Evolutionary conservation across 2,888 invertebrate genomes (phyloP).

Genomic region (Agriotes lineatus): DNA sequence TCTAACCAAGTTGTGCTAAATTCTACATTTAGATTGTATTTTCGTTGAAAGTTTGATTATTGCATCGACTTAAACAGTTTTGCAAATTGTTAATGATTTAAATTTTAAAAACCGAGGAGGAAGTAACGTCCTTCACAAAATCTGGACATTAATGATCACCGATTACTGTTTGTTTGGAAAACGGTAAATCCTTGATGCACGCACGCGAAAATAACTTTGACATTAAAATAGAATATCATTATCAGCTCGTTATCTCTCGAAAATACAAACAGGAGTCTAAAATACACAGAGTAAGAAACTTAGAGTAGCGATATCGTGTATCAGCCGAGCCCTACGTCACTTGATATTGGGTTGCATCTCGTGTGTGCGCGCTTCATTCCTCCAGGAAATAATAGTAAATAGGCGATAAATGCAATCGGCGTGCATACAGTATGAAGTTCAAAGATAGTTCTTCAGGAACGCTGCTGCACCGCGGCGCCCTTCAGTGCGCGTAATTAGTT

Average conservation of each 20-base stretch:
- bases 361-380: slow-evolving; percentile 1
- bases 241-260: slow-evolving; percentile 16
- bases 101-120: too few species aligned
- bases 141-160: too few species aligned
- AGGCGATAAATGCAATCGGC: neutral
- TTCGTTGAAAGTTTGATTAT: too few species aligned
- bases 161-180: too few species aligned
- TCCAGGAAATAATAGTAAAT: slow-evolving; percentile 6
- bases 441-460: neutral
- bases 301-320: slow-evolving; percentile 27
- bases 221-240: slow-evolving; percentile 4
- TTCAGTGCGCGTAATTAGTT: neutral
- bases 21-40: too few species aligned
- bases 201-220: neutral
- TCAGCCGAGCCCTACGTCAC: slow-evolving; percentile 25
- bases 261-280: slow-evolving; percentile 9
- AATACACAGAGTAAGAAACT: slow-evolving; percentile 29
- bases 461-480: too few species aligned
- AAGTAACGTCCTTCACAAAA: too few species aligned
- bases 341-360: slow-evolving; percentile 34
- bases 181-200: too few species aligned
- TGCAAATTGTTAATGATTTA: too few species aligned
- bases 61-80: too few species aligned
- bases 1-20: too few species aligned
- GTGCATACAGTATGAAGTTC: slow-evolving; percentile 18